Percentiles rank a stretch among this genome's conserved stretches.
These are phyloP conservation scores for Podarcis raffonei DNA, from an alignment of 2,113 vertebrate species.

Conservation along the genomic window DNA sequence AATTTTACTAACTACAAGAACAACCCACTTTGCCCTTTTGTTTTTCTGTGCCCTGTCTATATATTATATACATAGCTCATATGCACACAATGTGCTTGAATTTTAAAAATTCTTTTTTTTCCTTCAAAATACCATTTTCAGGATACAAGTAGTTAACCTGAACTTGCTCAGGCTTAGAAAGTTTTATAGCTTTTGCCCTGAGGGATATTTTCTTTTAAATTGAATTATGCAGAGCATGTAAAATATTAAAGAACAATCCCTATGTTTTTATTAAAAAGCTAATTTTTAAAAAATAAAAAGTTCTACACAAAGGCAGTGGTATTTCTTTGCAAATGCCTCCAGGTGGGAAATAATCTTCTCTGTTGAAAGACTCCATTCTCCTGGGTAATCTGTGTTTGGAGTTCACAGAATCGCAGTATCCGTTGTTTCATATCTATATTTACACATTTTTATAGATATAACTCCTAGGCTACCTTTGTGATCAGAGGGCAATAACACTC, in stretches of 20 bases:
- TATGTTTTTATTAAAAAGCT: slow-evolving; percentile 52
- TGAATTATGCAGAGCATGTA: slow-evolving; percentile 62
- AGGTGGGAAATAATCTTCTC: slow-evolving; percentile 19
- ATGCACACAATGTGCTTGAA: slow-evolving; percentile 65
- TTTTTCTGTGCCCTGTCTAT: slow-evolving; percentile 45
- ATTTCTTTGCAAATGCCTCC: slow-evolving; percentile 50
- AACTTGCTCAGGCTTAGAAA: slow-evolving; percentile 51
- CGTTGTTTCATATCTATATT: slow-evolving; percentile 67
- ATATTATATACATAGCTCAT: slow-evolving; percentile 68
- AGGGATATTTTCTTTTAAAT: slow-evolving; percentile 55
- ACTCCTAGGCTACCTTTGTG: slow-evolving; percentile 64
- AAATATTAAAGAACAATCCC: slow-evolving; percentile 29
- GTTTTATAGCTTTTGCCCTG: slow-evolving; percentile 50
- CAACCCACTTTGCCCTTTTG: slow-evolving; percentile 58
- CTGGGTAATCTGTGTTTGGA: slow-evolving; percentile 56
- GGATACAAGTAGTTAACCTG: slow-evolving; percentile 35
- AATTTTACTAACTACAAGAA: slow-evolving; percentile 60
- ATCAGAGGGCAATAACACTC: slow-evolving; percentile 68
- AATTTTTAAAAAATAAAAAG: background rate
- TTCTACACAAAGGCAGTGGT: slow-evolving; percentile 11
- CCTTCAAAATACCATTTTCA: slow-evolving; percentile 31
- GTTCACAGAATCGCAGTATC: slow-evolving; percentile 68
- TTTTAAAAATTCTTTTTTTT: slow-evolving; percentile 66
- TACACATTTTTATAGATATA: slow-evolving; percentile 66
- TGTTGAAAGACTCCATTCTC: slow-evolving; percentile 32